Evolutionary conservation across 1,140 invertebrate genomes (phyloP).

Genomic region (Acromyrmex echinatior): DNA sequence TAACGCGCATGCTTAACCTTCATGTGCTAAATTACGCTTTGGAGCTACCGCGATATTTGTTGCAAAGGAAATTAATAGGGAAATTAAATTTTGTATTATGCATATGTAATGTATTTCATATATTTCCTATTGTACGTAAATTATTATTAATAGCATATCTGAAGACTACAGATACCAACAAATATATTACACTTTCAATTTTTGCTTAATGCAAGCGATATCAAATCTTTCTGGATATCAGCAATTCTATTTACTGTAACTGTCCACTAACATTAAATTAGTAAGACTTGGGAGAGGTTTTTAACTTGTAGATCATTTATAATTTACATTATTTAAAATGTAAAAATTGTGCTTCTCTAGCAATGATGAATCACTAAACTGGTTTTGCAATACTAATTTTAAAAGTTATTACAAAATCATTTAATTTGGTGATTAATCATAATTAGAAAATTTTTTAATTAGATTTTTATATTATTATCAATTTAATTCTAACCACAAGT

Average conservation of each 20-base stretch:
- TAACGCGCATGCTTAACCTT: slow-evolving; percentile 40
- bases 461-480: too few species aligned
- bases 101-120: background rate
- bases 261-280: background rate
- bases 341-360: too few species aligned
- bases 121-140: background rate
- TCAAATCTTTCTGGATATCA: background rate
- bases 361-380: too few species aligned
- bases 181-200: background rate
- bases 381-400: too few species aligned
- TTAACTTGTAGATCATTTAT: too few species aligned
- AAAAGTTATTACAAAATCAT: too few species aligned
- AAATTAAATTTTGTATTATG: background rate
- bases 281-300: too few species aligned
- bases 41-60: background rate
- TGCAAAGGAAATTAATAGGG: background rate
- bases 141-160: background rate
- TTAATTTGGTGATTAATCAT: too few species aligned
- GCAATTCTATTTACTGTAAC: background rate
- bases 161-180: background rate
- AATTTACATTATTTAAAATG: too few species aligned
- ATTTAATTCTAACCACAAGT: too few species aligned
- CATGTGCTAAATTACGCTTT: background rate
- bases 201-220: background rate
- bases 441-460: too few species aligned